Evolutionary conservation across 1,140 invertebrate species (phyloP), one percentile per base, ranked within the genome.

Genomic region (Drosophila funebris): DNA sequence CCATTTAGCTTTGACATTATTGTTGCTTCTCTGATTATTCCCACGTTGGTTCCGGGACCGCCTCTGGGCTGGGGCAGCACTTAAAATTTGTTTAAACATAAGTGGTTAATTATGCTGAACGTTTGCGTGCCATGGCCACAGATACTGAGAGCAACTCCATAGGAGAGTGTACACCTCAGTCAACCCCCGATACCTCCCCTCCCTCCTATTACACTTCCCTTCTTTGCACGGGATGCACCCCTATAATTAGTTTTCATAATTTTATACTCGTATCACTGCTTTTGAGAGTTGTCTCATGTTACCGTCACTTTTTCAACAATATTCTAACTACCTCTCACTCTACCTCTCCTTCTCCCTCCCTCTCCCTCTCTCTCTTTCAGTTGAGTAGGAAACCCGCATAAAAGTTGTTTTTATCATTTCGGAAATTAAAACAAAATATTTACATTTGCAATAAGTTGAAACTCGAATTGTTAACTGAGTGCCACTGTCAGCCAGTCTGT

Each of bases 41-140:
- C 82, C 82, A 85, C 82, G 82, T 87, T 62, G 80, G 54, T 58
- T 5, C 36, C 37, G n/a, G 54, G 44, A 2, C 53, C 36, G 36
- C 75, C 66, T 66, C 31, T 70, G 66, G 52, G 36, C 52, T 41
- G 46, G 43, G 56, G 37, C 44, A 69, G 64, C 78, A 88, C 78
- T 82, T 88, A 88, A 87, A 78, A 87, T 78, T 87, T 88, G 76
- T 87, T 87, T 87, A 88, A 87, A 78, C 82, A 82, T 82, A 87
- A 87, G 82, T 87, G 82, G 78, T 88, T 87, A 87, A 87, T 88
- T 88, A 83, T 87, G 74, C 81, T 82, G 70, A 87, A 82, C 74
- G 83, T 52, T 88, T 82, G 82, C 78, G 67, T 87, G 78, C 69
- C 82, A 67, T 11, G 57, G 54, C 31, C 64, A 60, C 4, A 63